Percentiles rank a stretch among this genome's conserved stretches.
Evolutionary conservation across 2,113 vertebrate species (phyloP).

Genomic region (Hucho hucho): DNA sequence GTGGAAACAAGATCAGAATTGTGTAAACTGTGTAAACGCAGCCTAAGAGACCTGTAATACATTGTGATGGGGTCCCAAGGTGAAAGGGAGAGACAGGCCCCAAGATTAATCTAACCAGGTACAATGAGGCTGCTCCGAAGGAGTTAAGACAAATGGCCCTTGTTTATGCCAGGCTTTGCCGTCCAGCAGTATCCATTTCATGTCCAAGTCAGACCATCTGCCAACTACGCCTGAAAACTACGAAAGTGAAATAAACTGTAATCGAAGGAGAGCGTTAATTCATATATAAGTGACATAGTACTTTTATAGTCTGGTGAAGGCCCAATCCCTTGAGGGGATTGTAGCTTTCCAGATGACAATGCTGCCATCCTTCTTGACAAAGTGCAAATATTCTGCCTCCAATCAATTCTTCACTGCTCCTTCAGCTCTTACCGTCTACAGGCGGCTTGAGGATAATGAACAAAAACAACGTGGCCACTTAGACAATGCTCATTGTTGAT

Average conservation of each 20-base stretch:
- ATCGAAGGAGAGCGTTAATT: constrained; percentile 44
- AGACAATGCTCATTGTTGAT: constrained; percentile 28
- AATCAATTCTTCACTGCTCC: constrained; percentile 49
- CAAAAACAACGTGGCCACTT: background rate
- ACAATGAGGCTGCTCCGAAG: constrained; percentile 63
- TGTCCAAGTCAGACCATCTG: constrained; percentile 50
- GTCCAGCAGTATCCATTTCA: constrained; percentile 52
- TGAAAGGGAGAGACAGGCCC: constrained; percentile 59
- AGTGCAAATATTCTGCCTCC: constrained; percentile 55
- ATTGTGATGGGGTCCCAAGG: constrained; percentile 56
- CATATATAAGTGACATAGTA: constrained; percentile 48
- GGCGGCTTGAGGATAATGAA: background rate
- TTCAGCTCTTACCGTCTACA: constrained; percentile 39
- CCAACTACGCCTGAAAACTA: constrained; percentile 30
- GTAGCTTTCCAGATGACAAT: constrained; percentile 67
- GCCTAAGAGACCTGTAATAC: constrained; percentile 44
- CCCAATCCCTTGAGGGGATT: constrained; percentile 58
- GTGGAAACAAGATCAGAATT: no score
- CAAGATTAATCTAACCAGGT: constrained; percentile 65
- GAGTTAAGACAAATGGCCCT: constrained; percentile 72
- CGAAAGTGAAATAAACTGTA: constrained; percentile 51
- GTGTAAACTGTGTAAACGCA: no score
- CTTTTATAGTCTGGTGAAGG: constrained; percentile 65
- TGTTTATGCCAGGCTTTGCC: constrained; percentile 65
- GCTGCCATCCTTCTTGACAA: constrained; percentile 69